Evolutionary conservation across 2,113 vertebrate genomes (phyloP).

Genomic region (Petrocephalus microphthalmus): DNA sequence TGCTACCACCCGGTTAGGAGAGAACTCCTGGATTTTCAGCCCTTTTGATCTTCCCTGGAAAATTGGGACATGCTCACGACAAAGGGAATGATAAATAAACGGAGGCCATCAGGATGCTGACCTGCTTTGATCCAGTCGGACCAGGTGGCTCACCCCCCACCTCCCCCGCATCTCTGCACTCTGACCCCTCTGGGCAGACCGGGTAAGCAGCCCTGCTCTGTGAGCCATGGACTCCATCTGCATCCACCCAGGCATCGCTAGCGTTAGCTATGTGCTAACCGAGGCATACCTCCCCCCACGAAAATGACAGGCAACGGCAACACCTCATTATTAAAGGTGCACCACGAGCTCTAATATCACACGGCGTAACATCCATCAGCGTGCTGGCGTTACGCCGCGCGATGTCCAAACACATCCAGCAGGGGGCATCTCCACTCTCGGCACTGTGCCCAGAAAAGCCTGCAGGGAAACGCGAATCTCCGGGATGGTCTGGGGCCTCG

Average conservation of each 20-base stretch:
- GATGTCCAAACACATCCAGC: neutral
- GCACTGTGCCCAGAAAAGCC: neutral
- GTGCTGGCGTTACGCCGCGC: conserved; percentile 50
- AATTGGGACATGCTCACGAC: neutral
- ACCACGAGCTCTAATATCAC: conserved; percentile 34
- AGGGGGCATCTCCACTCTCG: neutral
- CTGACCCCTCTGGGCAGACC: neutral
- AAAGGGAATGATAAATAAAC: neutral
- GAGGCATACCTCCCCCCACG: neutral
- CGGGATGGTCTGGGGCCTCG: neutral
- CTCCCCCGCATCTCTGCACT: neutral
- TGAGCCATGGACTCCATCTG: neutral
- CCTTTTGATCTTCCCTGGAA: conserved; percentile 9
- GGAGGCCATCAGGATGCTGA: neutral
- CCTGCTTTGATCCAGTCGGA: neutral
- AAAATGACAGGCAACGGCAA: conserved; percentile 50
- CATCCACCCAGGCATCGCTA: neutral
- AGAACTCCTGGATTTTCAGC: conserved; percentile 17
- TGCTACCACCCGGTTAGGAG: neutral
- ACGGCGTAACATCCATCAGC: conserved; percentile 47
- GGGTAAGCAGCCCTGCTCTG: neutral
- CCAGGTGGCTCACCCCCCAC: neutral
- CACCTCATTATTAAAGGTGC: conserved; percentile 46
- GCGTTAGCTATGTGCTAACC: neutral
- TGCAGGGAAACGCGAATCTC: neutral